A percentile compares a stretch with the other conserved stretches of the same genome.
Conservation (phyloP, 2,113 vertebrate species). For the Leuciscus idus region DNA sequence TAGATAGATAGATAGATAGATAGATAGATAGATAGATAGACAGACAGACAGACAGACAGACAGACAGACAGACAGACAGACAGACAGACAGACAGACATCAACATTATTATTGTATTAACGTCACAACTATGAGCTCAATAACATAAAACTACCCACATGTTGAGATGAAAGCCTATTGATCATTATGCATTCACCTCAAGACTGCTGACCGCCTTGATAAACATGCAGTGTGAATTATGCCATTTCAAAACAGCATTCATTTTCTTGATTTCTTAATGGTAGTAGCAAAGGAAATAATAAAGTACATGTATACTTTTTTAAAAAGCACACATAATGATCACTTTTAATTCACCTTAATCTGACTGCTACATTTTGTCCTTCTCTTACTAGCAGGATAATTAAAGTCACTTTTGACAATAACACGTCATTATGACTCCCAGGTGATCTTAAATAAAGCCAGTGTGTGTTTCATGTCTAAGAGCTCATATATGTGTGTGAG, state of each 20-base stretch:
- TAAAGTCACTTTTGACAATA: not conserved
- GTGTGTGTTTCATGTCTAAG: conserved; percentile 2
- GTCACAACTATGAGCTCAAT: not conserved
- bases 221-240: not conserved
- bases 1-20: no score
- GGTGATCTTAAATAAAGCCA: conserved; percentile 19
- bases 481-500: conserved; percentile 1
- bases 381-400: not conserved
- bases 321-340: not conserved
- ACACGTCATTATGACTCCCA: conserved; percentile 8
- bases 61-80: no score
- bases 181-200: not conserved
- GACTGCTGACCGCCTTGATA: not conserved
- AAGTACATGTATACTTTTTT: not conserved
- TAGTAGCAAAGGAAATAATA: not conserved
- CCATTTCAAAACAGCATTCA: not conserved
- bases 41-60: no score
- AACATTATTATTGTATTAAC: not conserved
- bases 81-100: no score
- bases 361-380: not conserved
- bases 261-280: not conserved
- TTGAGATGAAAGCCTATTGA: not conserved
- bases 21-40: no score
- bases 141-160: not conserved
- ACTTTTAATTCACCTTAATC: not conserved